Base-by-base conservation (phyloP, 2,113 vertebrate species). In the Plectropomus leopardus region DNA sequence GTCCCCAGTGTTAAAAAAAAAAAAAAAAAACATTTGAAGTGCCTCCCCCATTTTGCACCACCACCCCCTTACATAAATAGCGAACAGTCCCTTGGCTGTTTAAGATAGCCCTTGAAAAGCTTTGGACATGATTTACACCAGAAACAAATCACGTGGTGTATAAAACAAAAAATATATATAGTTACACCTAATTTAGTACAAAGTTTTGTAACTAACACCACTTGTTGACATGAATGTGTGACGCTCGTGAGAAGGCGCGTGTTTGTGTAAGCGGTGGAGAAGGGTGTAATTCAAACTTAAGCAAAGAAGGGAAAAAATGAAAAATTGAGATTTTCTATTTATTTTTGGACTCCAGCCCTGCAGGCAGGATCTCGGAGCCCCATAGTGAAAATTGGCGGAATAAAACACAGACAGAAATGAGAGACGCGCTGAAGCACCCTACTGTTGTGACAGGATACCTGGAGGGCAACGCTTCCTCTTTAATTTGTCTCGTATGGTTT, bases 381-480 rank as follows among this genome's bases (percentile, higher is more conserved):
- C 40, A 81, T 58, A 69, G 88, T 89, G 88, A 92, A 91, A 92
- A 89, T 90, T 88, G 87, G 88, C 77, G 74, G 85, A 92, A 90
- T 93, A 90, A 89, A 92, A 93, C 86, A 90, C 89, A 94, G 89
- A 84, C 89, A 87, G 90, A 87, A 88, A 92, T 86, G 76, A 88
- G 86, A 87, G 90, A 63, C 81, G 55, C 61, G 66, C 71, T 84
- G 82, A 89, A 92, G 89, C 83, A 78, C 85, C 86, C 89, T 78
- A 87, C 85, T 92, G 91, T 91, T 90, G 87, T 90, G 91, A 93
- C 91, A 92, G 90, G 92, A 92, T 90, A 93, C 93, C 93, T 92
- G 89, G 72, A 90, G 93, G 93, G 90, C 89, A 86, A 53, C 82
- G 53, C 89, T 91, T 92, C 92, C 91, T 89, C 88, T 91, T 92